phyloP scores from a whole-genome alignment of 2,888 invertebrate species.

The Acanthoscelides obtectus region DNA sequence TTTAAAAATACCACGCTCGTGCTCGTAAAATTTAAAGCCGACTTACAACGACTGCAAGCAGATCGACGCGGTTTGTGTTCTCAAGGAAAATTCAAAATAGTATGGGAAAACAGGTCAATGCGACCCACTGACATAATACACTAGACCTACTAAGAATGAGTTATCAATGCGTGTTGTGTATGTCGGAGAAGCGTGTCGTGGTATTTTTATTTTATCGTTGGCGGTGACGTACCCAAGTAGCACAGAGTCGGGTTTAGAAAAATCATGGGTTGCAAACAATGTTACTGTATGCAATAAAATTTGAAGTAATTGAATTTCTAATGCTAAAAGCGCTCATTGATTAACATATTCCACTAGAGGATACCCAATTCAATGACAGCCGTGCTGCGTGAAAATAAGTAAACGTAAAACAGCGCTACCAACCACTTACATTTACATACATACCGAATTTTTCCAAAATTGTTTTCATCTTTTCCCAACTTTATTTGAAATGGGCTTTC shows the following conservation, averaged over 20 bases:
- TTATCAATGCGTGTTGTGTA: slow-evolving; percentile 6
- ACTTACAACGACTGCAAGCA: slow-evolving; percentile 2
- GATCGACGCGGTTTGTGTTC: not conserved
- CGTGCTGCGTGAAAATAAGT: too few species aligned
- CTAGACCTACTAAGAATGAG: slow-evolving; percentile 32
- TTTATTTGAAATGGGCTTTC: too few species aligned
- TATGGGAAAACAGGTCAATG: slow-evolving; percentile 36
- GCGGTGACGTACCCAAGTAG: not conserved
- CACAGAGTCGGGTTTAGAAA: not conserved
- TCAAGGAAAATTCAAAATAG: slow-evolving; percentile 31
- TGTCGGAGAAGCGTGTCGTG: not conserved
- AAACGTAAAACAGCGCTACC: too few species aligned
- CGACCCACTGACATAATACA: slow-evolving; percentile 39
- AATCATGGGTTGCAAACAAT: not conserved
- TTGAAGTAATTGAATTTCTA: too few species aligned
- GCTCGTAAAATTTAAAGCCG: not conserved
- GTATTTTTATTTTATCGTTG: not conserved
- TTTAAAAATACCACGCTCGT: not conserved
- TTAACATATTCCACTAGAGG: too few species aligned
- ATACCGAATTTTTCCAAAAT: too few species aligned
- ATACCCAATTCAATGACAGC: too few species aligned
- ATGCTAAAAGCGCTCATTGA: too few species aligned
- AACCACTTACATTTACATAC: too few species aligned
- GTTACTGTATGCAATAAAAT: too few species aligned
- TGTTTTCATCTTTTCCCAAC: too few species aligned